Percentiles rank a stretch among this genome's conserved stretches.
Conservation (phyloP, 2,113 vertebrate genomes). For the Rhegmatorhina hoffmannsi region DNA sequence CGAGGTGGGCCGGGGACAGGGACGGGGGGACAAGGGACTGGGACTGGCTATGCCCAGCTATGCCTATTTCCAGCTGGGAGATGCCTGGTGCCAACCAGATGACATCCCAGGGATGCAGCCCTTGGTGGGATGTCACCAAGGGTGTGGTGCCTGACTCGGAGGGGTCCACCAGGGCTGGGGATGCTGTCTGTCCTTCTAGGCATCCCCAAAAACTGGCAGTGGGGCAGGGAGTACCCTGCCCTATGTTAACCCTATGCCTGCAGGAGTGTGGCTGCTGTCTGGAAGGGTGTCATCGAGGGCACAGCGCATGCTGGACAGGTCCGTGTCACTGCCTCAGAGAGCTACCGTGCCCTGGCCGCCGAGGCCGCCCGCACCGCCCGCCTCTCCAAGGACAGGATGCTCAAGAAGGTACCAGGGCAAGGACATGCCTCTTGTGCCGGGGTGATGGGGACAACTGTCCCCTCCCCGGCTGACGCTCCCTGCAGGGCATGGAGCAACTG, state of each 20-base stretch:
- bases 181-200: background rate
- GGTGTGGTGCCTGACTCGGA: fast-evolving
- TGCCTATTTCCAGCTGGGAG: background rate
- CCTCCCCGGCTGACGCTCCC: background rate
- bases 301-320: slow-evolving; percentile 73
- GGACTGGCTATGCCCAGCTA: fast-evolving
- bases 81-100: no score
- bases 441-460: background rate
- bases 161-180: fast-evolving
- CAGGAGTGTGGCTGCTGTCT: slow-evolving; percentile 82
- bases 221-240: background rate
- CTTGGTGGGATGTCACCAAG: background rate
- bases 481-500: slow-evolving; percentile 82
- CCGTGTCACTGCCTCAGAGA: slow-evolving; percentile 77
- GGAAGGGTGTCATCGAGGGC: slow-evolving; percentile 84
- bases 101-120: fast-evolving
- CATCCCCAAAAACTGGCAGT: background rate
- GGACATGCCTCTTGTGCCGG: fast-evolving
- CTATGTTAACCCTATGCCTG: fast-evolving
- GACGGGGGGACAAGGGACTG: background rate
- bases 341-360: slow-evolving; percentile 74
- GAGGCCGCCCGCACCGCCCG: slow-evolving; percentile 75
- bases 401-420: slow-evolving; percentile 77
- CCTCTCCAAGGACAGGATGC: slow-evolving; percentile 80
- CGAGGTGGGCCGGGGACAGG: slow-evolving; percentile 56